phyloP scores from a whole-genome alignment of 2,797 vertebrate genomes.

The Melanogrammus aeglefinus region DNA sequence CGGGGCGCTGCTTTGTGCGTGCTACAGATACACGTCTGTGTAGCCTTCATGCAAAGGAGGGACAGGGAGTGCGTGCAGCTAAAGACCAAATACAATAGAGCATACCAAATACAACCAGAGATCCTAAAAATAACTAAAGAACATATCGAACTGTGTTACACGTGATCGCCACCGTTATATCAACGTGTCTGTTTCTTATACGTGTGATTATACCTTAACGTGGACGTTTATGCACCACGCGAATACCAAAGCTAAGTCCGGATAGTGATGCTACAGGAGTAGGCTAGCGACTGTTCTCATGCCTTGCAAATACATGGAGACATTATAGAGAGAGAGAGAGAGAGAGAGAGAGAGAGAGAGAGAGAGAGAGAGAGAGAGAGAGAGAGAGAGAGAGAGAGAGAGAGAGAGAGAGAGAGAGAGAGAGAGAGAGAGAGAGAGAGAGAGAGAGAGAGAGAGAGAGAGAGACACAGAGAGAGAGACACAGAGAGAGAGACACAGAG shows the following conservation, averaged over 20 bases:
- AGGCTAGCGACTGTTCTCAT: conserved; percentile 66
- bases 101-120: conserved; percentile 66
- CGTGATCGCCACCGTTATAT: conserved; percentile 28
- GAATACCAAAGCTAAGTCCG: conserved; percentile 63
- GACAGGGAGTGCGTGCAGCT: conserved; percentile 58
- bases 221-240: conserved; percentile 41
- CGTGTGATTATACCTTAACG: conserved; percentile 33
- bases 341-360: conserved; percentile 28
- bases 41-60: conserved; percentile 59
- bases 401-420: too few relatives aligned
- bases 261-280: conserved; percentile 51
- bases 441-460: neutral
- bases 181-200: conserved; percentile 29
- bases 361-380: too few relatives aligned
- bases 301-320: conserved; percentile 58
- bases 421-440: conserved; percentile 31
- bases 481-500: too few relatives aligned
- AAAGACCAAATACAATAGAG: conserved; percentile 68
- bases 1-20: conserved; percentile 54
- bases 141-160: conserved; percentile 50
- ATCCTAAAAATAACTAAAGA: conserved; percentile 63
- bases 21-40: conserved; percentile 54
- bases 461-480: too few relatives aligned
- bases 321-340: conserved; percentile 40
- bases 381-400: too few relatives aligned